phyloP scores from a whole-genome alignment of 2,888 invertebrate species.

The Tachina lurida region DNA sequence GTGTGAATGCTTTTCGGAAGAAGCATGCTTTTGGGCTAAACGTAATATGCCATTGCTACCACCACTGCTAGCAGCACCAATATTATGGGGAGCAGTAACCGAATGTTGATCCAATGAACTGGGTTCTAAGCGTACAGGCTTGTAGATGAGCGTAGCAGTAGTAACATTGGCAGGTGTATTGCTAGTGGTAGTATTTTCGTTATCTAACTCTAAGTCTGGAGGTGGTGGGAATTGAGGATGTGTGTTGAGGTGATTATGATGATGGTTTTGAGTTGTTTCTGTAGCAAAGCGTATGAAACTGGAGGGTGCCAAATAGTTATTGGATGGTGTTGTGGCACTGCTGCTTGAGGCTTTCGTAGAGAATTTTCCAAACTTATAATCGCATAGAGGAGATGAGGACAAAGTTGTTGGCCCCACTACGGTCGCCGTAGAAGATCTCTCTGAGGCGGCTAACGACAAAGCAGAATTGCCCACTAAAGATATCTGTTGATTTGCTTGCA shows the following conservation, averaged over 20 bases:
- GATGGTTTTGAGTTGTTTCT: constrained; percentile 63
- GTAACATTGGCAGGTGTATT: constrained; percentile 33
- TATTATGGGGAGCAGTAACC: constrained; percentile 30
- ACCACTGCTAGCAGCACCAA: not conserved
- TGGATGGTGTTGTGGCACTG: constrained; percentile 51
- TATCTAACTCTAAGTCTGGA: constrained; percentile 72
- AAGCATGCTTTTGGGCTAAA: constrained; percentile 75
- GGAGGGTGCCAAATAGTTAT: constrained; percentile 76
- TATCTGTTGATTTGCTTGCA: constrained; percentile 66
- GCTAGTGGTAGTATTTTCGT: constrained; percentile 63
- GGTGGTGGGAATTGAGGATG: constrained; percentile 79
- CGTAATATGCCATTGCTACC: constrained; percentile 61
- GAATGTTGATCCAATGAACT: constrained; percentile 75
- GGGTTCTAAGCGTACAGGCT: constrained; percentile 78
- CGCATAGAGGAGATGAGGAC: constrained; percentile 76
- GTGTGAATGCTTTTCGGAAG: constrained; percentile 72
- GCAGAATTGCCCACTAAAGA: constrained; percentile 72
- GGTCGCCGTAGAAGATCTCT: constrained; percentile 52
- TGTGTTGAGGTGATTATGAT: constrained; percentile 70
- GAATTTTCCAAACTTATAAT: constrained; percentile 79
- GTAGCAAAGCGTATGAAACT: constrained; percentile 79
- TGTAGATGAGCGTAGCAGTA: constrained; percentile 65
- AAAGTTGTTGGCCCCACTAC: constrained; percentile 41
- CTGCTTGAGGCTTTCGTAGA: constrained; percentile 59
- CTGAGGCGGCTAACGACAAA: constrained; percentile 64